Evolutionary conservation across 2,797 vertebrate genomes (phyloP), one percentile per base, ranked within the genome.

Genomic region (Neopelma chrysocephalum): DNA sequence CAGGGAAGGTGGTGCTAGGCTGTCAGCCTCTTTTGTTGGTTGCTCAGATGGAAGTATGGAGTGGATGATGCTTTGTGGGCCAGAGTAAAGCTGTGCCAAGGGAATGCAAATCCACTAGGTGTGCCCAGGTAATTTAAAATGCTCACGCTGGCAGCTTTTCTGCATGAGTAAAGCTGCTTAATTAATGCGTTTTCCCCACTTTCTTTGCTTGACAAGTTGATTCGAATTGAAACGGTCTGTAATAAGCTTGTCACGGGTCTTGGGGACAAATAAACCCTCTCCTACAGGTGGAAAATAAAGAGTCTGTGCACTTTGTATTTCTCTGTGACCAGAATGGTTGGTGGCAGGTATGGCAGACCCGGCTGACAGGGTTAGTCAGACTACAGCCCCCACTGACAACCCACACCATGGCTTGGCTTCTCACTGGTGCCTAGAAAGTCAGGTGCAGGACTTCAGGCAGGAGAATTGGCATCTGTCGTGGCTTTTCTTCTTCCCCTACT

Each of bases 81-180:
- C 97, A 98, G 98, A 98, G 98, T 97, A 98, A 98, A 98, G 98
- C 98, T 98, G 98, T 98, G 98, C 98, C 94, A 98, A 98, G 98
- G 98, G 98, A 99, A 99, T 99, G 98, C 98, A 98, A 98, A 98
- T 99, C 97, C 94, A 56, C 98, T 98, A 99, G 99, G 99, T 99
- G 99, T 99, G 98, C 98, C 98, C 98, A 98, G 99, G 98, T 98
- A 98, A 99, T 98, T 99, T 98, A 98, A 98, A 98, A 98, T 98
- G 98, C 98, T 98, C 98, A 98, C n/a, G 98, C 98, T 99, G 98
- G 98, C 98, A 98, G 98, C 98, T 98, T 99, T 99, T 99, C 98
- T 98, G 98, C 98, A 98, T 98, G 98, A 98, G 97, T 98, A 98
- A 98, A 98, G 98, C 98, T 98, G 91, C 97, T 98, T 97, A 98